Conservation (phyloP, 2,888 invertebrate species). For the Rhimphoctona megacephalus region DNA sequence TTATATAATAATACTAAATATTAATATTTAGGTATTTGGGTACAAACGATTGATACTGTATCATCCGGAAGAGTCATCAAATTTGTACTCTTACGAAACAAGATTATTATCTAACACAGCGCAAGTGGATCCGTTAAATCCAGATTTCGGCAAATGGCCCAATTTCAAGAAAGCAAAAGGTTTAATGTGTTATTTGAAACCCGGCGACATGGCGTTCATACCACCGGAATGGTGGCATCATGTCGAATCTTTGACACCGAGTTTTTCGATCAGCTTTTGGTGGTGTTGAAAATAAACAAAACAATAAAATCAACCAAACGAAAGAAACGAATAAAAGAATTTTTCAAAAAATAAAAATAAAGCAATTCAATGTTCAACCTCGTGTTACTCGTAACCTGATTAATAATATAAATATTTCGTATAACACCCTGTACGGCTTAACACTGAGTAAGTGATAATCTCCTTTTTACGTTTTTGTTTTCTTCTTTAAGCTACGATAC, state of each 20-base stretch:
- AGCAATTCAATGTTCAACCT: background rate
- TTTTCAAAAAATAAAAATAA: slow-evolving; percentile 13
- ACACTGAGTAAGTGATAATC: background rate
- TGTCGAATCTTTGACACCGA: slow-evolving; percentile 93
- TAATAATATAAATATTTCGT: background rate
- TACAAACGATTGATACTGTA: slow-evolving; percentile 95
- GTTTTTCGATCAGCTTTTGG: slow-evolving; percentile 99
- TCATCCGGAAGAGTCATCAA: slow-evolving; percentile 89
- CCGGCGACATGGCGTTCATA: slow-evolving; percentile 97
- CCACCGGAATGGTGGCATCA: slow-evolving; percentile 99
- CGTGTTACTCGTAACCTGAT: background rate
- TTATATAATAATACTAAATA: slow-evolving; percentile 6
- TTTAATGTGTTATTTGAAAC: slow-evolving; percentile 89
- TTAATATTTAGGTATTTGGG: slow-evolving; percentile 90
- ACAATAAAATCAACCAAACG: slow-evolving; percentile 4
- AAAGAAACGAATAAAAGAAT: background rate
- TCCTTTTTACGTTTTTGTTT: background rate
- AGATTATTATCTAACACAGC: slow-evolving; percentile 95
- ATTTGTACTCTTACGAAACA: slow-evolving; percentile 92
- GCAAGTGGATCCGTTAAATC: slow-evolving; percentile 93
- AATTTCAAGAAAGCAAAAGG: slow-evolving; percentile 88
- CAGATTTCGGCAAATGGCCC: slow-evolving; percentile 91
- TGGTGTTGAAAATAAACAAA: slow-evolving; percentile 87
- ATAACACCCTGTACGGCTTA: background rate
- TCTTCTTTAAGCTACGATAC: background rate